phyloP scores from a whole-genome alignment of 2,888 invertebrate species.

The Parasteatoda lunata region DNA sequence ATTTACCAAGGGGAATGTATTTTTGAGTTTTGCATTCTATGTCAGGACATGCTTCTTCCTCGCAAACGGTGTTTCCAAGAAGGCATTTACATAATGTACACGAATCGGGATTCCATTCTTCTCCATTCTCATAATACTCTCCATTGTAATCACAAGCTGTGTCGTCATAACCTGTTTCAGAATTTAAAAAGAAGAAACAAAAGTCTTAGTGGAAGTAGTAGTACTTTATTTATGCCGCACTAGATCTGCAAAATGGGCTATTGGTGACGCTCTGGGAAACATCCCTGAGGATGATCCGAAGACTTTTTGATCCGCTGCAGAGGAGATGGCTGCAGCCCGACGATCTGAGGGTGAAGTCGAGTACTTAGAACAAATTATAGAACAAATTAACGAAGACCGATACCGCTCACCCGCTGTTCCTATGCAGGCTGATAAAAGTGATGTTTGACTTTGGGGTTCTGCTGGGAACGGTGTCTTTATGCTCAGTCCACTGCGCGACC shows the following conservation, averaged over 20 bases:
- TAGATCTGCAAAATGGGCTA: neutral
- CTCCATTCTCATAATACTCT: slow-evolving; percentile 80
- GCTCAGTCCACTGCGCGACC: no score
- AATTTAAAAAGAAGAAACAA: neutral
- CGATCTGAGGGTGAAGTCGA: no score
- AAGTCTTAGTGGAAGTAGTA: neutral
- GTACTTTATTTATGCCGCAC: neutral
- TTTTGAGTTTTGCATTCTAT: slow-evolving; percentile 74
- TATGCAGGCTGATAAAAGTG: no score
- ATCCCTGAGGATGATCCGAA: no score
- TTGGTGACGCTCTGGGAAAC: neutral
- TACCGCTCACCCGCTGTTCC: no score
- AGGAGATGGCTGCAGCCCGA: no score
- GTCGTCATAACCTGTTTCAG: slow-evolving; percentile 25
- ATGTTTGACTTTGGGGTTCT: no score
- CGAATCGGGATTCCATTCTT: slow-evolving; percentile 81
- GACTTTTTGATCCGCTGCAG: no score
- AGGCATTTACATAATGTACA: slow-evolving; percentile 84
- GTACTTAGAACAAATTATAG: no score
- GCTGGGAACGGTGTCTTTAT: no score
- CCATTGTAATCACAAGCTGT: slow-evolving; percentile 77
- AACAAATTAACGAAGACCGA: no score
- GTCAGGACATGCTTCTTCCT: slow-evolving; percentile 76
- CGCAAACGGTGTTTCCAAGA: slow-evolving; percentile 79
- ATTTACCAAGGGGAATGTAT: slow-evolving; percentile 76